Evolutionary conservation across 2,888 invertebrate species (phyloP).

Genomic region (Orgyia antiqua): DNA sequence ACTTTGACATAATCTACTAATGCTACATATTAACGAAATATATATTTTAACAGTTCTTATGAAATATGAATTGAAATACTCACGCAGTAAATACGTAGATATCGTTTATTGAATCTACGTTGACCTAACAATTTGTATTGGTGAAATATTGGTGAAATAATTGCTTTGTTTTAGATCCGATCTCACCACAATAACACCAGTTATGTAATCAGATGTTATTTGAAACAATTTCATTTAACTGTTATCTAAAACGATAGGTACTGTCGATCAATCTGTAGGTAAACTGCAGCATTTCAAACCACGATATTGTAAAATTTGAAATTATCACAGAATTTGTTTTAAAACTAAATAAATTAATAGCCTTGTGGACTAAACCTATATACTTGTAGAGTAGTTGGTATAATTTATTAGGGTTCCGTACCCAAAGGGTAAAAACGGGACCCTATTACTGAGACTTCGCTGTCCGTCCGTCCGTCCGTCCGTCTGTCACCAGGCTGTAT

Average conservation of each 20-base stretch:
- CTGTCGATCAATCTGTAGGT: slow-evolving; percentile 35
- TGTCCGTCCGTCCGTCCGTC: too few relatives aligned
- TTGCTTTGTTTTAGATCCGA: slow-evolving; percentile 43
- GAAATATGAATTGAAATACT: slow-evolving; percentile 17
- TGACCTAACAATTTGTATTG: slow-evolving; percentile 28
- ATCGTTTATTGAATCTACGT: slow-evolving; percentile 29
- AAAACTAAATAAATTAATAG: too few relatives aligned
- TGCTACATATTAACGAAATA: slow-evolving; percentile 5
- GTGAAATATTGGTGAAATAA: slow-evolving; percentile 31
- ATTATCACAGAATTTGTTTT: too few relatives aligned
- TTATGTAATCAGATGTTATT: slow-evolving; percentile 43
- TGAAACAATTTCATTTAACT: slow-evolving; percentile 38
- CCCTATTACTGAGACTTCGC: too few relatives aligned
- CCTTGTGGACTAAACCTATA: too few relatives aligned
- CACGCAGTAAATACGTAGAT: slow-evolving; percentile 18
- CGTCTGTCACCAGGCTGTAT: too few relatives aligned
- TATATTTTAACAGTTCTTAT: slow-evolving; percentile 10
- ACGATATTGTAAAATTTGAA: slow-evolving; percentile 6
- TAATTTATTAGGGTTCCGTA: too few relatives aligned
- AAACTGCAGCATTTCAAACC: too few relatives aligned
- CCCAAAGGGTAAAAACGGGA: too few relatives aligned
- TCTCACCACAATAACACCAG: slow-evolving; percentile 34
- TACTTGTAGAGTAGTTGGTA: too few relatives aligned
- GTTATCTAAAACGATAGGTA: slow-evolving; percentile 26
- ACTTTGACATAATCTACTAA: too few relatives aligned